Evolutionary conservation across 1,140 invertebrate species (phyloP).

Genomic region (Lepidurus couesii): DNA sequence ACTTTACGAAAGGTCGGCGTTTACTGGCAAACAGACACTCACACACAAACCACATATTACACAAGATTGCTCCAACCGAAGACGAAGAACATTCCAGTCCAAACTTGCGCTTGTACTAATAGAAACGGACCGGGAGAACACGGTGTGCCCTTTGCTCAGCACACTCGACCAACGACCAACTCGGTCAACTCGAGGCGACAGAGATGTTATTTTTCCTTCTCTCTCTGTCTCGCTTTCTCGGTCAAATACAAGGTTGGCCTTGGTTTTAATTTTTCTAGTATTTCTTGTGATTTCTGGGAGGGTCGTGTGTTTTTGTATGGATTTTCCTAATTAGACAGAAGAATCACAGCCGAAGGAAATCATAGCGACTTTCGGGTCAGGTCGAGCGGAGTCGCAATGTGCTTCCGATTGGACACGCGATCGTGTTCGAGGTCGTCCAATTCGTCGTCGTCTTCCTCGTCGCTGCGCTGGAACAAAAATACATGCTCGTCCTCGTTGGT

Average conservation of each 20-base stretch:
- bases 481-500: conserved; percentile 16
- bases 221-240: too few relatives aligned
- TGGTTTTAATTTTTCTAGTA: not conserved
- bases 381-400: conserved; percentile 28
- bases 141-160: not conserved
- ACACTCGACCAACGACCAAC: not conserved
- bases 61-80: not conserved
- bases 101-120: not conserved
- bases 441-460: conserved; percentile 29
- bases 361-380: conserved; percentile 30
- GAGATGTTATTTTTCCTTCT: too few relatives aligned
- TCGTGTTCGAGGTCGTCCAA: not conserved
- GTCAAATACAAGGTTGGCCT: not conserved
- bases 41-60: not conserved
- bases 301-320: not conserved
- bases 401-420: conserved; percentile 11
- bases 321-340: not conserved
- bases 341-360: not conserved
- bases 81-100: too few relatives aligned
- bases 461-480: conserved; percentile 1
- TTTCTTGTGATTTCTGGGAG: not conserved
- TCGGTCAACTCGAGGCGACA: not conserved
- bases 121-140: not conserved
- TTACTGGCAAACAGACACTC: not conserved
- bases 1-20: conserved; percentile 1